Conservation (phyloP, 2,888 invertebrate species). For the Cyclophora punctaria region DNA sequence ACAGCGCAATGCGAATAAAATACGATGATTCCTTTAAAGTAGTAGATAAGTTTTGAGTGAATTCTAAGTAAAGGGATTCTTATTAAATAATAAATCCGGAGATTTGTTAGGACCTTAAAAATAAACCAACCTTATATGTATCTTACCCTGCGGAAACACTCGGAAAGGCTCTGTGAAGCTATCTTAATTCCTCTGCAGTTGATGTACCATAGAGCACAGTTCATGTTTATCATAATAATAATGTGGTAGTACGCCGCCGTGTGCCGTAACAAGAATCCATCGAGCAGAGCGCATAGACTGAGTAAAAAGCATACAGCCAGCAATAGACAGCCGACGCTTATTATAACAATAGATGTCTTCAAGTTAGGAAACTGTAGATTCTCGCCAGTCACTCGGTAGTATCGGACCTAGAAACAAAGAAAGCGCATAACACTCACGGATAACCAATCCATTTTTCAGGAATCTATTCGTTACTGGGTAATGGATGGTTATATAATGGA, state of each 20-base stretch:
- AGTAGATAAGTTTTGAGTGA: too few species aligned
- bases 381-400: constrained; percentile 75
- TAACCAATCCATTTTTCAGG: too few species aligned
- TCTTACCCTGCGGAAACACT: constrained; percentile 66
- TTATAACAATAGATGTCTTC: constrained; percentile 75
- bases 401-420: constrained; percentile 53
- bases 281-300: constrained; percentile 75
- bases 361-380: constrained; percentile 77
- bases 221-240: constrained; percentile 83
- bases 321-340: constrained; percentile 77
- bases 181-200: constrained; percentile 80
- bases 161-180: constrained; percentile 73
- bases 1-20: neutral
- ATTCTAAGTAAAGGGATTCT: too few species aligned
- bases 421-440: too few species aligned
- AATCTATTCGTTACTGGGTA: too few species aligned
- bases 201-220: constrained; percentile 81
- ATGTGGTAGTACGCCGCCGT: constrained; percentile 79
- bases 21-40: neutral
- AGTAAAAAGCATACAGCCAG: constrained; percentile 76
- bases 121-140: neutral
- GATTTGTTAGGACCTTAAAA: neutral
- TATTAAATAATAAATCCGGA: too few species aligned
- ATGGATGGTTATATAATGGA: too few species aligned
- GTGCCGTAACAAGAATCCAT: constrained; percentile 78